A percentile compares a stretch with the other conserved stretches of the same genome.
Evolutionary conservation across 1,140 invertebrate genomes (phyloP).

Genomic region (Hyposmocoma kahamanoa): DNA sequence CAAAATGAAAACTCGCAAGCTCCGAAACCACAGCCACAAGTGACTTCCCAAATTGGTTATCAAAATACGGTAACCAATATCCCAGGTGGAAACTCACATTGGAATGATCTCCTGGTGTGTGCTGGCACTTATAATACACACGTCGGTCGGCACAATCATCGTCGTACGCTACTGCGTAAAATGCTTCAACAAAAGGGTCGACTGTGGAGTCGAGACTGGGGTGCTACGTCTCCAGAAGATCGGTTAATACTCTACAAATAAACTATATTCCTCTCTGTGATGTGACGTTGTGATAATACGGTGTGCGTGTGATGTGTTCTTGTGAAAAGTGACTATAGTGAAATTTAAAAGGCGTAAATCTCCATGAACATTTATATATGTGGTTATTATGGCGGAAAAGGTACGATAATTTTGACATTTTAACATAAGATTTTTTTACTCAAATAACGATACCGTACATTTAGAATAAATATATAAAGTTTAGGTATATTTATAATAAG

Average conservation of each 20-base stretch:
- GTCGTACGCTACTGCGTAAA: not conserved
- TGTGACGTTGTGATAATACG: too few species aligned
- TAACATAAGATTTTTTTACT: not conserved
- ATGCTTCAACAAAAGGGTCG: not conserved
- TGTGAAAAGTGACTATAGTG: not conserved
- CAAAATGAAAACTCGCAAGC: too few species aligned
- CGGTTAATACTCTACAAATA: not conserved
- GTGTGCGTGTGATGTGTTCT: not conserved
- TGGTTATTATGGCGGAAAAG: not conserved
- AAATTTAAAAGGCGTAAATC: not conserved
- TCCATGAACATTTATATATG: not conserved
- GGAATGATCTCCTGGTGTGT: not conserved
- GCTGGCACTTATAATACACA: not conserved
- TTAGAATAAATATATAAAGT: too few species aligned
- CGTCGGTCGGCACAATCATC: not conserved
- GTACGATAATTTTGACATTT: not conserved
- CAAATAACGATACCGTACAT: not conserved
- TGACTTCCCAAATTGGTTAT: too few species aligned
- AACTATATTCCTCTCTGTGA: not conserved
- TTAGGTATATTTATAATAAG: not conserved
- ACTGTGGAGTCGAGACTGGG: not conserved
- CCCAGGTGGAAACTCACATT: not conserved
- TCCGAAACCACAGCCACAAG: too few species aligned
- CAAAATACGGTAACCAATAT: too few species aligned
- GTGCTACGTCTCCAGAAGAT: not conserved